Percentiles rank a stretch among this genome's conserved stretches.
phyloP scores from a whole-genome alignment of 2,113 vertebrate genomes.

The Engraulis encrasicolus region DNA sequence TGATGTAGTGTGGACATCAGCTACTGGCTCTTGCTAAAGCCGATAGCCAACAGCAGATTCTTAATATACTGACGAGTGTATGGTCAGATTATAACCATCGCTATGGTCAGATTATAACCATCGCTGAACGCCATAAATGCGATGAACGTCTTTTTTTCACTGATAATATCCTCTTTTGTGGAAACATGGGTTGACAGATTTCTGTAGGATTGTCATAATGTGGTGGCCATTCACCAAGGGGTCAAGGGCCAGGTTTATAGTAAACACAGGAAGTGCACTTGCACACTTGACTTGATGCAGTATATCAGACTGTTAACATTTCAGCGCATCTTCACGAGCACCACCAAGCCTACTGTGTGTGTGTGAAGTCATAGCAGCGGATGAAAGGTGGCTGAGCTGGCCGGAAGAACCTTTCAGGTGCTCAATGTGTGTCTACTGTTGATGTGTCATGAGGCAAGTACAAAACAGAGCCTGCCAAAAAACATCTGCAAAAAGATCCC shows the following conservation, averaged over 20 bases:
- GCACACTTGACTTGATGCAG: not conserved
- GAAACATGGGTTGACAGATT: constrained; percentile 9
- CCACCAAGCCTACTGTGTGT: not conserved
- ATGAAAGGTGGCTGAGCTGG: not conserved
- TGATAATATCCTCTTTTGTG: constrained; percentile 4
- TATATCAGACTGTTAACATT: not conserved
- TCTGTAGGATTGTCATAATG: not conserved
- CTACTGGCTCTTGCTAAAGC: not conserved
- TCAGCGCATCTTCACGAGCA: too few species aligned
- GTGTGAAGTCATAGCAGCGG: not conserved
- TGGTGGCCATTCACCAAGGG: not conserved
- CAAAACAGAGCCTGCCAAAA: not conserved
- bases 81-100: not conserved
- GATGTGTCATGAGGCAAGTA: not conserved
- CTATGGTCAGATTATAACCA: not conserved
- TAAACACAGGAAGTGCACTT: not conserved
- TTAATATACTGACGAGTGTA: not conserved
- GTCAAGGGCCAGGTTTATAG: not conserved
- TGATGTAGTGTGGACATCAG: not conserved
- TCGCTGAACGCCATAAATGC: not conserved
- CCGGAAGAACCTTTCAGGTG: not conserved
- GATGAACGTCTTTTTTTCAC: not conserved
- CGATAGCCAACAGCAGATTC: not conserved
- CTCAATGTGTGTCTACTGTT: not conserved
- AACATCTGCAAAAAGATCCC: not conserved